Conservation (phyloP, 2,797 vertebrate species). For the Alosa sapidissima region DNA sequence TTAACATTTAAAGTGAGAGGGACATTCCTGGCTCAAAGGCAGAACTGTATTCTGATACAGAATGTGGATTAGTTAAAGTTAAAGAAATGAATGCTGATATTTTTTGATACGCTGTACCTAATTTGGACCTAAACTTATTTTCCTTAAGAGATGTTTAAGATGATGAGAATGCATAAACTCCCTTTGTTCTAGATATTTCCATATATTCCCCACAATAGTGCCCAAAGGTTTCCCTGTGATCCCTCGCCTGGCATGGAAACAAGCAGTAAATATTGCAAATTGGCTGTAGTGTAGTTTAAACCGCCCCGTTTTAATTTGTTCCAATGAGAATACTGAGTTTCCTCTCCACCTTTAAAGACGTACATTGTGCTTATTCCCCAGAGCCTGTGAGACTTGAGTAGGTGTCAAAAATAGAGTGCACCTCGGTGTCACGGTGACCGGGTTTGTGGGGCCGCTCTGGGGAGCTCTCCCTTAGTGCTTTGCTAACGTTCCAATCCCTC, state of each 20-base stretch:
- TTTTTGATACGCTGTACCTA: neutral
- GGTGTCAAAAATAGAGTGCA: constrained; percentile 48
- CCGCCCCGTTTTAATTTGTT: constrained; percentile 25
- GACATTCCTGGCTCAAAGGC: neutral
- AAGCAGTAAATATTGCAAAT: constrained; percentile 8
- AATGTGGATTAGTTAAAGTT: neutral
- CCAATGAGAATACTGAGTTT: constrained; percentile 24
- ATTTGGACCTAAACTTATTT: neutral
- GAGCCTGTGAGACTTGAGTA: constrained; percentile 33
- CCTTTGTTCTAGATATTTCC: neutral
- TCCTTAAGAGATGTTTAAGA: neutral
- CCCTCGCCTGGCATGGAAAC: constrained; percentile 5
- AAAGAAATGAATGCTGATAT: neutral
- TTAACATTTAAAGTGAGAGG: neutral
- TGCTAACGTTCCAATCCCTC: constrained; percentile 37
- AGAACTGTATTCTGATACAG: neutral
- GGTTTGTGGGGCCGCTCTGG: constrained; percentile 40
- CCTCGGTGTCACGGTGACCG: constrained; percentile 48
- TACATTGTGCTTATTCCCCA: constrained; percentile 35
- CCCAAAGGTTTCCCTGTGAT: neutral
- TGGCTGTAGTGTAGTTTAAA: neutral
- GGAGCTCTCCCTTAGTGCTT: constrained; percentile 54
- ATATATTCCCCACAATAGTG: neutral
- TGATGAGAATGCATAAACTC: neutral
- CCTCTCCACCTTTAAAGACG: constrained; percentile 25